Base-by-base conservation (phyloP, 2,888 invertebrate genomes). In the Ernsta delagoae region DNA sequence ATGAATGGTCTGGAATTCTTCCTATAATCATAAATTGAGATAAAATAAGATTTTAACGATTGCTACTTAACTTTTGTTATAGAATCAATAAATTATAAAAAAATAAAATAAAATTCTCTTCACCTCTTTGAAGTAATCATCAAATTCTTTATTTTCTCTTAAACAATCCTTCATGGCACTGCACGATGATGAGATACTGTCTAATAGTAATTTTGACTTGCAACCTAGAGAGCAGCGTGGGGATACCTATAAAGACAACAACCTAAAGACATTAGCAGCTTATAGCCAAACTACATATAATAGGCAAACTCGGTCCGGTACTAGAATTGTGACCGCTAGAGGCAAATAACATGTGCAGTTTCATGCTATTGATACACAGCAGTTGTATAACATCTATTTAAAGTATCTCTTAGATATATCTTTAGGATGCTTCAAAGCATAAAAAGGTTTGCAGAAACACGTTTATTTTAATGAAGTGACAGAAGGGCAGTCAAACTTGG, bases 41-140 rank as follows among this genome's bases (percentile, higher is more conserved):
- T 56, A 34, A 57, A 36, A 6, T 12, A 12, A 59, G 6, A 39
- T 39, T 39, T 39, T 39, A 7, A 39, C 39, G 7, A 39, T 31
- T 31, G 1, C 31, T 31, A 31, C 4, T 24, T 60, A 59, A 16
- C 8, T 50, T 11, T 5, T 9, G 8, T 39, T 16, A 24, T 11
- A 24, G 16, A 43, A 0, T 8, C 7, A 43, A 59, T 59, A 24
- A 24, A 24, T 24, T 59, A 5, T 5, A 24, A 11, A 56, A n/a
- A n/a, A 34, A 56, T 31, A 12, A 12, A 34, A 56, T 9, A 11
- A 53, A 53, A 39, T 39, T 0, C 7, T 36, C 75, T 83, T 77
- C 80, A 90, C 92, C 74, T 92, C 88, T 36, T 81, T 79, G 73
- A 92, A 90, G 78, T 86, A 91, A 70, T 89, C 85, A 70, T 87